Conservation (phyloP, 1,140 invertebrate genomes). For the Plutomurus gul region DNA sequence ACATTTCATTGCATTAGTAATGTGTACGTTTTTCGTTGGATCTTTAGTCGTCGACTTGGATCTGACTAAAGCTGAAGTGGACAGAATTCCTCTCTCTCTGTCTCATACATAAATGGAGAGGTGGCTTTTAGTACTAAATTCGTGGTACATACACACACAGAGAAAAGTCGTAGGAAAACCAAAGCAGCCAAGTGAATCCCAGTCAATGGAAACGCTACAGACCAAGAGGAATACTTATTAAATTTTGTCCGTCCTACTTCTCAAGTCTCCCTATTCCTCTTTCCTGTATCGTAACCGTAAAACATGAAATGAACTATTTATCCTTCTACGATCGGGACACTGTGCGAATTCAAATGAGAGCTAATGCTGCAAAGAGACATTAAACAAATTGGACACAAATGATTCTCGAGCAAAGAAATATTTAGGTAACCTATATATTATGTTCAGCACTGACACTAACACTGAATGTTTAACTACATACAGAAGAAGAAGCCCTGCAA, state of each 20-base stretch:
- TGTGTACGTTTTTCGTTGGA: neutral
- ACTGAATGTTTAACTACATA: too few species aligned
- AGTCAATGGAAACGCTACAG: neutral
- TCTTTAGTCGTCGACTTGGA: too few species aligned
- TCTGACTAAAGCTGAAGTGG: too few species aligned
- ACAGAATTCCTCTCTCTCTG: too few species aligned
- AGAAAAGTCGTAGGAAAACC: too few species aligned
- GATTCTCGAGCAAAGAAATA: too few species aligned
- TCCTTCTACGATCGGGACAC: neutral
- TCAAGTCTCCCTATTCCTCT: neutral
- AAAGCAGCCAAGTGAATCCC: neutral
- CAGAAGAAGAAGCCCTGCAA: too few species aligned
- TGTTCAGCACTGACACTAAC: too few species aligned
- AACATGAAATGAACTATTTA: constrained; percentile 18
- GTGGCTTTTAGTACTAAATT: too few species aligned
- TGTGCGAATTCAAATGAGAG: constrained; percentile 7
- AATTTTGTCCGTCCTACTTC: neutral
- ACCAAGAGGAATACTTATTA: neutral
- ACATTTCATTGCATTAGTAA: neutral
- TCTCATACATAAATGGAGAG: too few species aligned
- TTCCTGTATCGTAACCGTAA: neutral
- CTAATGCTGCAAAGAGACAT: neutral
- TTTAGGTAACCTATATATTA: too few species aligned
- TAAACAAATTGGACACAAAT: constrained; percentile 23
- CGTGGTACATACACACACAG: too few species aligned